Percentiles rank a stretch among this genome's conserved stretches.
These are phyloP conservation scores for Papilio xuthus DNA, from an alignment of 1,140 invertebrate genomes.

Conservation along the genomic window DNA sequence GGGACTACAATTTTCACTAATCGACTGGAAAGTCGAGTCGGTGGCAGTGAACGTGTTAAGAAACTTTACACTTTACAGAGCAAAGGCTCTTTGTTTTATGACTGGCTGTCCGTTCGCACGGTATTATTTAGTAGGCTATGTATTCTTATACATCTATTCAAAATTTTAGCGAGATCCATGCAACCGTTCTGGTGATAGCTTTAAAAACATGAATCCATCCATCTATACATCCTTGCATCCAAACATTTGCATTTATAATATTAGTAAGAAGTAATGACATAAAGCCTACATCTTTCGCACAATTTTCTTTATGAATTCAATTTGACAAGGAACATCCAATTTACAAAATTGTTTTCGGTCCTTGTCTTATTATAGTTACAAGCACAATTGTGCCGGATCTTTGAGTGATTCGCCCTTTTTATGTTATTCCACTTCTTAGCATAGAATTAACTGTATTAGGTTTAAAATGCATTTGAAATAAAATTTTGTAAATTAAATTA, in stretches of 20 bases:
- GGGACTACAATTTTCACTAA: too few relatives aligned
- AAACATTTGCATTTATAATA: too few relatives aligned
- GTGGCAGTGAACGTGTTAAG: too few relatives aligned
- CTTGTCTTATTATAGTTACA: conserved; percentile 13
- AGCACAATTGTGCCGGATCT: neutral
- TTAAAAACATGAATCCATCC: too few relatives aligned
- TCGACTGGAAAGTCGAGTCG: too few relatives aligned
- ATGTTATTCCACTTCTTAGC: neutral
- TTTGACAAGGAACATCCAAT: conserved; percentile 17
- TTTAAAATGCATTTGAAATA: neutral
- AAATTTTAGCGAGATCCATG: too few relatives aligned
- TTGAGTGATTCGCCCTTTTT: conserved; percentile 8
- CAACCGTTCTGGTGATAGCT: too few relatives aligned
- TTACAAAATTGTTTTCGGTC: conserved; percentile 16
- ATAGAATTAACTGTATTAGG: neutral
- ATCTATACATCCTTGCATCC: neutral
- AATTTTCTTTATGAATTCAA: conserved; percentile 22
- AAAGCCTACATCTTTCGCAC: neutral
- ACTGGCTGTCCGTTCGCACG: too few relatives aligned
- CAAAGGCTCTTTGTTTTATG: too few relatives aligned
- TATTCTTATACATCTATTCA: too few relatives aligned
- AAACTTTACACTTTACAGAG: too few relatives aligned
- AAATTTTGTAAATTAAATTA: neutral
- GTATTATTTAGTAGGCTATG: too few relatives aligned
- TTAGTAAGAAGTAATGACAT: conserved; percentile 1